Conservation (phyloP, 2,888 invertebrate genomes). For the Notocelia uddmanniana region DNA sequence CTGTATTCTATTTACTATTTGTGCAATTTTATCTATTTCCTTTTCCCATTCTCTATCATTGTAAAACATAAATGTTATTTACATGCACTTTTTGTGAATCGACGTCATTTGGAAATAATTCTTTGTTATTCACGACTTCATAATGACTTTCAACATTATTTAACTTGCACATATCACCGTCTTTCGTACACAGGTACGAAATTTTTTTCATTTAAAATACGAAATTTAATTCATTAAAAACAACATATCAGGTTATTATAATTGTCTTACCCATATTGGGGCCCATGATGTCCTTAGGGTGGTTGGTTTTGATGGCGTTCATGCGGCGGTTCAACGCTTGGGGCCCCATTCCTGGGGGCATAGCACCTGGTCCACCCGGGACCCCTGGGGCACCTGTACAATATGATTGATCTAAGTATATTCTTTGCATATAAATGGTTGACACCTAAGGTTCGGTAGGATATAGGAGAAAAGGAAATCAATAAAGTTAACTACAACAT, state of each 20-base stretch:
- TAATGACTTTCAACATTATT: not conserved
- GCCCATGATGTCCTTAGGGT: constrained; percentile 92
- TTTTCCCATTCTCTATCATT: not conserved
- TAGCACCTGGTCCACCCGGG: constrained; percentile 73
- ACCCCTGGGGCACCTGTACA: constrained; percentile 58
- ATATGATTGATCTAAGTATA: not conserved
- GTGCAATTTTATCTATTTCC: not conserved
- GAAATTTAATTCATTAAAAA: too few species aligned
- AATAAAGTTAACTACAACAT: not conserved
- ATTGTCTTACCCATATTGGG: constrained; percentile 93
- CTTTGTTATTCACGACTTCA: not conserved
- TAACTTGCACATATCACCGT: not conserved
- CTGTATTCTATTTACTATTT: not conserved
- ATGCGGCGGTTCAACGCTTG: constrained; percentile 90
- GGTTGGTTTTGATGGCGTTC: constrained; percentile 95
- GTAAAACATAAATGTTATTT: too few species aligned
- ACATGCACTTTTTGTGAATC: too few species aligned
- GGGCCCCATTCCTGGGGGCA: constrained; percentile 82
- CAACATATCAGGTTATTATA: too few species aligned
- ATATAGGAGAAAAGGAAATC: not conserved
- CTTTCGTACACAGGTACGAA: not conserved
- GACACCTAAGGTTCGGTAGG: not conserved
- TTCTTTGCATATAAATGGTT: not conserved
- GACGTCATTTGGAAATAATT: not conserved
- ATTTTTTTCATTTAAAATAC: too few species aligned